These are phyloP conservation scores for Halichondria panicea DNA, from an alignment of 37 sponge, comb jelly and placozoan genomes.

Conservation along the genomic window DNA sequence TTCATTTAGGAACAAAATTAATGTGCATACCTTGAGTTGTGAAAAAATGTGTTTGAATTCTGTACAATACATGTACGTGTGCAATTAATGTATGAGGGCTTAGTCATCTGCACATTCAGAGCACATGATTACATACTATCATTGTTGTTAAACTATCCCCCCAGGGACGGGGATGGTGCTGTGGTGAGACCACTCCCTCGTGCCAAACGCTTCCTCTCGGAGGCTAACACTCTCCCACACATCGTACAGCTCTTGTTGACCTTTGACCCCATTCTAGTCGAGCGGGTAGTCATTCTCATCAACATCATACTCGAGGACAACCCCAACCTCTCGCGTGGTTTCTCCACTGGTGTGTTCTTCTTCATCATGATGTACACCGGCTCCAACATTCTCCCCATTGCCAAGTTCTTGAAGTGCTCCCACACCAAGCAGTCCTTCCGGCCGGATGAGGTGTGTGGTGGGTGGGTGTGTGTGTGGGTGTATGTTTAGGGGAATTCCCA, in stretches of 20 bases:
- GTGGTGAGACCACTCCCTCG: conserved; percentile 93
- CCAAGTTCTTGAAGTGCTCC: conserved; percentile 88
- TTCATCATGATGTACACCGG: conserved; percentile 99
- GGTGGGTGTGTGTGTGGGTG: background rate
- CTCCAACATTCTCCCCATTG: conserved; percentile 93
- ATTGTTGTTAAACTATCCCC: too few relatives aligned
- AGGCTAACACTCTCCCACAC: conserved; percentile 86
- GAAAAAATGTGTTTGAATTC: too few relatives aligned
- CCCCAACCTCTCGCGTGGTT: conserved; percentile 90
- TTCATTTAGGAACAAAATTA: too few relatives aligned
- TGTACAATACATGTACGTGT: too few relatives aligned
- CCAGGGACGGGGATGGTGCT: conserved; percentile 77
- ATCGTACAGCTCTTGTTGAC: conserved; percentile 94
- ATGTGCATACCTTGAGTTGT: too few relatives aligned
- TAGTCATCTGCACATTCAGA: too few relatives aligned
- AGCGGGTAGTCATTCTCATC: conserved; percentile 89
- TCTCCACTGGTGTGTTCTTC: conserved; percentile 96
- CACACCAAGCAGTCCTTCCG: conserved; percentile 97
- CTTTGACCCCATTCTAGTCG: conserved; percentile 97
- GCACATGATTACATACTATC: too few relatives aligned
- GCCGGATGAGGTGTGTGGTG: conserved; percentile 81
- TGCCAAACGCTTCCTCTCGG: conserved; percentile 87
- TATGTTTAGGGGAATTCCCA: background rate
- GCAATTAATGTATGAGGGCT: too few relatives aligned
- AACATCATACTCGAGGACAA: conserved; percentile 95